A percentile compares a stretch with the other conserved stretches of the same genome.
phyloP scores from a whole-genome alignment of 2,888 invertebrate genomes.

The Metacarcinus magister region DNA sequence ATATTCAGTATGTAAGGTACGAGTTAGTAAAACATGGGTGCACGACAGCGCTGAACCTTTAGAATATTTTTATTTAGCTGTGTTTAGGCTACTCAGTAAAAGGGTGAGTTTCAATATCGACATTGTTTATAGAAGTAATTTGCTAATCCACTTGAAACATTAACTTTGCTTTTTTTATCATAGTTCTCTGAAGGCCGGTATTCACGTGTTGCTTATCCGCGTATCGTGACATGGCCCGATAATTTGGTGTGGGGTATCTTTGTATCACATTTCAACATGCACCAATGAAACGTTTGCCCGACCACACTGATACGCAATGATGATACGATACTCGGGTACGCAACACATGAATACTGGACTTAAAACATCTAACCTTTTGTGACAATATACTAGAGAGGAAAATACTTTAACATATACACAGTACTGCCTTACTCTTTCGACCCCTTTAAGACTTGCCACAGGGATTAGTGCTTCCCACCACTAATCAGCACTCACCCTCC shows the following conservation, averaged over 20 bases:
- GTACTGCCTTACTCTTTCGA: neutral
- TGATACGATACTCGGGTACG: no score
- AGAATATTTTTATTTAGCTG: neutral
- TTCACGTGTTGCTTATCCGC: no score
- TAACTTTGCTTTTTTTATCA: neutral
- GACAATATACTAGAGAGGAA: neutral
- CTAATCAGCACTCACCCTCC: neutral
- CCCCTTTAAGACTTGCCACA: neutral
- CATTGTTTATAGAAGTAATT: neutral
- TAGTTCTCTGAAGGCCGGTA: neutral
- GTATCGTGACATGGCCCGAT: no score
- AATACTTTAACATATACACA: neutral
- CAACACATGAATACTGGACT: neutral
- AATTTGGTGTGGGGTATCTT: no score
- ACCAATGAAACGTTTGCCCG: no score
- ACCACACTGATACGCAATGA: no score
- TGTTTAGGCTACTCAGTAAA: neutral
- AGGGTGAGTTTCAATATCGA: neutral
- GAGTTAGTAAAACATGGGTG: neutral
- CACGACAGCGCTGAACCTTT: neutral
- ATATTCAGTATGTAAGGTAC: neutral
- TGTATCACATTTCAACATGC: no score
- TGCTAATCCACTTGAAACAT: neutral
- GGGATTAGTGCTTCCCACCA: neutral
- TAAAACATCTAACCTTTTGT: neutral